Conservation (phyloP, 2,888 invertebrate genomes). For the Drosophila kambysellisi region DNA sequence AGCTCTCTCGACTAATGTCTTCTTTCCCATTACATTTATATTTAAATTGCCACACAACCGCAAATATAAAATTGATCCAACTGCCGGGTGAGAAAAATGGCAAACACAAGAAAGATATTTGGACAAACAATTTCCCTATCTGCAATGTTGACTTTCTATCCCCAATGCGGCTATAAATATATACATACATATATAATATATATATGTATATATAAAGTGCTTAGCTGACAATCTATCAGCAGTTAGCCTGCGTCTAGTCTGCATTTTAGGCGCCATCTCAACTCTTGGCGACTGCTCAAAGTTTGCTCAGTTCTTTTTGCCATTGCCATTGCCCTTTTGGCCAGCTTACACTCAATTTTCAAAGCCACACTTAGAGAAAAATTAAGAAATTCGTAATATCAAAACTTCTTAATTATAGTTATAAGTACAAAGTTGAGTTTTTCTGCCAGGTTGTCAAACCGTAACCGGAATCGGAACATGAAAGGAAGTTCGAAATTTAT, state of each 20-base stretch:
- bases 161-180: slow-evolving; percentile 38
- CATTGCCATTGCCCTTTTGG: slow-evolving; percentile 32
- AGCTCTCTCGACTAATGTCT: not conserved
- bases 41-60: not conserved
- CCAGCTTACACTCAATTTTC: slow-evolving; percentile 35
- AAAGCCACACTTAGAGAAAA: slow-evolving; percentile 25
- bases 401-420: not conserved
- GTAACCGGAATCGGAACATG: not conserved
- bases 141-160: slow-evolving; percentile 36
- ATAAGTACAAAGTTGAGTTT: not conserved
- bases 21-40: not conserved
- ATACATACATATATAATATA: slow-evolving; percentile 9
- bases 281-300: slow-evolving; percentile 77
- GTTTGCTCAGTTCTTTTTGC: slow-evolving; percentile 40
- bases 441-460: not conserved
- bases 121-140: slow-evolving; percentile 63
- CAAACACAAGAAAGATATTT: slow-evolving; percentile 45
- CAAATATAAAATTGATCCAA: slow-evolving; percentile 4
- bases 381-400: not conserved
- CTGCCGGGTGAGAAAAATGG: slow-evolving; percentile 1
- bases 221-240: slow-evolving; percentile 62
- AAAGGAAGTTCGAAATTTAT: not conserved
- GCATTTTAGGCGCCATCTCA: slow-evolving; percentile 60
- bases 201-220: slow-evolving; percentile 48
- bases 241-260: slow-evolving; percentile 39